Conservation (phyloP, 2,888 invertebrate genomes). For the Polyommatus iphigenia region DNA sequence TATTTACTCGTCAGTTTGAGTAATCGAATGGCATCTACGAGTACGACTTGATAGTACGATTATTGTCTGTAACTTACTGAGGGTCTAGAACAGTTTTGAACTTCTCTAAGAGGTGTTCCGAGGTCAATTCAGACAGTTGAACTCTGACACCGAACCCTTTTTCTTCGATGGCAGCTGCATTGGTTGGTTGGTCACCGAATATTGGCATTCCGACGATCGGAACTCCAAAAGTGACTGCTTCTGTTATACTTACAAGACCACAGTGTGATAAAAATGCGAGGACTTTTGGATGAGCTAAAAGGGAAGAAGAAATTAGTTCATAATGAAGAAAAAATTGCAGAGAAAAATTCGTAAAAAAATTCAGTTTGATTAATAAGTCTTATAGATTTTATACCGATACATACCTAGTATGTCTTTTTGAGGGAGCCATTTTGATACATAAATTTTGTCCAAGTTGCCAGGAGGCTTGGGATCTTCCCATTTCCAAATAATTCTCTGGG, state of each 20-base stretch:
- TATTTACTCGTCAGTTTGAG: no score
- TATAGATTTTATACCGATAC: background rate
- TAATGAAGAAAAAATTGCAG: background rate
- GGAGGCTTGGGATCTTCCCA: constrained; percentile 82
- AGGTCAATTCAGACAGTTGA: constrained; percentile 60
- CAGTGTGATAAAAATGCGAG: constrained; percentile 72
- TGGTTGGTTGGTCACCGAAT: constrained; percentile 72
- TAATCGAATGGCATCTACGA: background rate
- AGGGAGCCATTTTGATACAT: constrained; percentile 82
- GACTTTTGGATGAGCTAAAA: constrained; percentile 71
- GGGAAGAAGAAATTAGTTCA: background rate
- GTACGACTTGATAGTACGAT: background rate
- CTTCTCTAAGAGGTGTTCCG: constrained; percentile 59
- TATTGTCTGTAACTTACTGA: constrained; percentile 51
- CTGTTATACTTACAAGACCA: constrained; percentile 70
- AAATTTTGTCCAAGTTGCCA: constrained; percentile 79
- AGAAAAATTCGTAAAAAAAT: background rate
- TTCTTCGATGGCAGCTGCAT: constrained; percentile 64
- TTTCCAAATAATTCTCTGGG: constrained; percentile 87
- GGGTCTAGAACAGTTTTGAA: constrained; percentile 60
- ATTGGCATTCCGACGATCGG: constrained; percentile 72
- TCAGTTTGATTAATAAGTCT: background rate
- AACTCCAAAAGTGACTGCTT: constrained; percentile 71
- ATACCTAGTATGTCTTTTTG: constrained; percentile 83
- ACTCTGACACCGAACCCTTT: constrained; percentile 58